A percentile compares a stretch with the other conserved stretches of the same genome.
These are phyloP conservation scores for Branchinecta sandiegonensis DNA, from an alignment of 2,888 invertebrate genomes.

Conservation along the genomic window DNA sequence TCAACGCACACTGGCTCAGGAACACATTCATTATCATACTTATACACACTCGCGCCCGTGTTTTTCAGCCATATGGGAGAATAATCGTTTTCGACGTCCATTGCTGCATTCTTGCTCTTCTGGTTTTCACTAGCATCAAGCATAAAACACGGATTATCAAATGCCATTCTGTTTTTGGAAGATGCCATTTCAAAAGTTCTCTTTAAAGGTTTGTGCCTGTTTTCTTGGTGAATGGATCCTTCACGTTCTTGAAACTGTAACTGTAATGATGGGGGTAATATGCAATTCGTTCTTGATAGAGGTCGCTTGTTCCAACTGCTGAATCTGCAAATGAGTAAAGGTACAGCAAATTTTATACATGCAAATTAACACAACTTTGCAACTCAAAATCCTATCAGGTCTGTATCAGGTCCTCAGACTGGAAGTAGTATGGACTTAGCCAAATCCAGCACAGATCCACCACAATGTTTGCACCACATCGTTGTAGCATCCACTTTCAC, in stretches of 20 bases:
- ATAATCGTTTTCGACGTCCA: conserved; percentile 17
- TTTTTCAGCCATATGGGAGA: conserved; percentile 24
- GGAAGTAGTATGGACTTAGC: too few relatives aligned
- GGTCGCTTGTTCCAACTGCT: background rate
- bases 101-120: background rate
- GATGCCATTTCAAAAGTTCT: conserved; percentile 14
- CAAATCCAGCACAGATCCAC: too few relatives aligned
- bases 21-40: conserved; percentile 22
- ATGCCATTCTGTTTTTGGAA: conserved; percentile 2
- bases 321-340: background rate
- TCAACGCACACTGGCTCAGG: conserved; percentile 17
- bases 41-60: conserved; percentile 22
- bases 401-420: too few relatives aligned
- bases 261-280: background rate
- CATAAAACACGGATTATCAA: conserved; percentile 12
- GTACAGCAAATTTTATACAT: too few relatives aligned
- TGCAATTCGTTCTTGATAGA: background rate
- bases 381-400: too few relatives aligned
- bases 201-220: conserved; percentile 1
- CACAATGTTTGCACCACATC: too few relatives aligned
- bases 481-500: too few relatives aligned
- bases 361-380: too few relatives aligned
- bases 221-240: background rate
- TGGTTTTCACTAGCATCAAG: background rate
- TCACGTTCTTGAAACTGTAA: background rate